phyloP scores from a whole-genome alignment of 2,888 invertebrate genomes.

The Philhelius pedissequus region DNA sequence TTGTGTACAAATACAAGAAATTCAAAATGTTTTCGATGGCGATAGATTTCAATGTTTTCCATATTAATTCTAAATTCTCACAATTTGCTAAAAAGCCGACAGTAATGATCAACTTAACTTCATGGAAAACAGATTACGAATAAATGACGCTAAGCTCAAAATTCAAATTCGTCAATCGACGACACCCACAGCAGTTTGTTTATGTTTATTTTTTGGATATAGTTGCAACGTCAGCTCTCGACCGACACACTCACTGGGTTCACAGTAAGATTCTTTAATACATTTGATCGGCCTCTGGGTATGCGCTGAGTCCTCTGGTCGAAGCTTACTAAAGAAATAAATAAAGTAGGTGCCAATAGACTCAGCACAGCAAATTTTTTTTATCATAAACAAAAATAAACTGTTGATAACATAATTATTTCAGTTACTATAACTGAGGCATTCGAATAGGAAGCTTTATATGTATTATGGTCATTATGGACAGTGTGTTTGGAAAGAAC shows the following conservation, averaged over 20 bases:
- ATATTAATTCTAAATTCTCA: slow-evolving; percentile 30
- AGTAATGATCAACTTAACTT: background rate
- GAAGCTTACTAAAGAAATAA: background rate
- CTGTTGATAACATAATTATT: background rate
- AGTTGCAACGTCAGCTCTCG: slow-evolving; percentile 2
- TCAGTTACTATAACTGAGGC: background rate
- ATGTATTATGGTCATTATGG: no score
- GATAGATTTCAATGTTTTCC: slow-evolving; percentile 74
- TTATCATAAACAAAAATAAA: background rate
- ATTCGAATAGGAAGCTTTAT: background rate
- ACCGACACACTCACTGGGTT: background rate
- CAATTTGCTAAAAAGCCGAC: background rate
- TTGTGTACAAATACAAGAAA: slow-evolving; percentile 50
- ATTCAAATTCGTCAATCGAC: no score
- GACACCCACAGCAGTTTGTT: background rate
- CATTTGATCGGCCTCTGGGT: background rate
- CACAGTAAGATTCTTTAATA: background rate
- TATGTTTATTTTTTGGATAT: background rate
- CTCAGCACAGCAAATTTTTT: background rate
- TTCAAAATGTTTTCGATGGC: slow-evolving; percentile 58
- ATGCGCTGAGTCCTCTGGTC: background rate
- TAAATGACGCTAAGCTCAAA: slow-evolving; percentile 3
- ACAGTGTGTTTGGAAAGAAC: background rate
- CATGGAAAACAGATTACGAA: background rate
- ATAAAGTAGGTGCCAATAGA: background rate